Evolutionary conservation across 2,113 vertebrate genomes (phyloP).

Genomic region (Mungos mungo): DNA sequence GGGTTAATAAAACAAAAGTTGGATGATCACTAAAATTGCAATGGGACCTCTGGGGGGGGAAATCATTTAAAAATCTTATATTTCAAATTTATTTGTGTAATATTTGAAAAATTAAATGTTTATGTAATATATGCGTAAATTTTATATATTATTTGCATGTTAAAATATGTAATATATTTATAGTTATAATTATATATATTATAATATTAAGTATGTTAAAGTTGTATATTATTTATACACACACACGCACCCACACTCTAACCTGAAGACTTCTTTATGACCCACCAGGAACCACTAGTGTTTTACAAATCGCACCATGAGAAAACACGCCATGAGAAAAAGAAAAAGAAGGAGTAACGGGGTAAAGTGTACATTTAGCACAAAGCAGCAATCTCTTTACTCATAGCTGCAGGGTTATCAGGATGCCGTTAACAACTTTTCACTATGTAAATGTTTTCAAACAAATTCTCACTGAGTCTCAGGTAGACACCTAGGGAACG

Average conservation of each 20-base stretch:
- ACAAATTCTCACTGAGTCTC: background rate
- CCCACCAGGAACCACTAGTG: background rate
- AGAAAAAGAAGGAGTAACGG: conserved; percentile 25
- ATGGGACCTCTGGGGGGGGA: background rate
- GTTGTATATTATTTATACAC: background rate
- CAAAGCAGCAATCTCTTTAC: conserved; percentile 53
- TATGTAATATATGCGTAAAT: background rate
- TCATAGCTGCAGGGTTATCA: conserved; percentile 62
- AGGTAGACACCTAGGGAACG: background rate
- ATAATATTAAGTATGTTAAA: background rate
- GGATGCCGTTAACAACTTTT: conserved; percentile 69
- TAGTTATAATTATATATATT: background rate
- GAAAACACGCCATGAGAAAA: background rate
- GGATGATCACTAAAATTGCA: background rate
- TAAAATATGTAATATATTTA: background rate
- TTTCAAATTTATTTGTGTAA: background rate
- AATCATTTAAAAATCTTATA: background rate
- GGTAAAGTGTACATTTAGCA: conserved; percentile 63
- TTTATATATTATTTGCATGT: background rate
- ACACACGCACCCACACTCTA: background rate
- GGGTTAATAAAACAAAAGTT: background rate
- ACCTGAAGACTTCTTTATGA: background rate
- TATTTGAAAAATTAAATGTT: background rate
- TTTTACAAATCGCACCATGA: background rate
- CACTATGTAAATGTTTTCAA: conserved; percentile 69